Evolutionary conservation across 1,140 invertebrate genomes (phyloP).

Genomic region (Drosophila murphyi): DNA sequence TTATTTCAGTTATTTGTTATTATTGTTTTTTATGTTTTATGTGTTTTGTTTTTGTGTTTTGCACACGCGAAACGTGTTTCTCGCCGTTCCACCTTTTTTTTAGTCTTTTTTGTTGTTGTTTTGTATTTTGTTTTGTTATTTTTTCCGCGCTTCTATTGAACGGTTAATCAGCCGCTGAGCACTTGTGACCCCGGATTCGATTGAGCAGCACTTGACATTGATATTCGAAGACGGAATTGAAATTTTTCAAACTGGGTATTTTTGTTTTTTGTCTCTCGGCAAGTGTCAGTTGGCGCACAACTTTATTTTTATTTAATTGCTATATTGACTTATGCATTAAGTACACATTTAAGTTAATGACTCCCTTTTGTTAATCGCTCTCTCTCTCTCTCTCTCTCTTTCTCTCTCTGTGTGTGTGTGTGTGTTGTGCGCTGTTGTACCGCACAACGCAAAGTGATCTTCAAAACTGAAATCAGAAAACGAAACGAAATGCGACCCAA

Average conservation of each 20-base stretch:
- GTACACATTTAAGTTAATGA: slow-evolving; percentile 59
- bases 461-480: slow-evolving; percentile 72
- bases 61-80: slow-evolving; percentile 70
- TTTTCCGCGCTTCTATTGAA: slow-evolving; percentile 47
- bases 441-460: slow-evolving; percentile 65
- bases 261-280: slow-evolving; percentile 9
- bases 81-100: slow-evolving; percentile 60
- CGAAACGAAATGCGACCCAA: slow-evolving; percentile 45
- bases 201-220: slow-evolving; percentile 67
- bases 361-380: not conserved
- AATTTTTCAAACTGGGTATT: slow-evolving; percentile 2
- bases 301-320: slow-evolving; percentile 50
- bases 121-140: slow-evolving; percentile 48
- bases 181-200: slow-evolving; percentile 73
- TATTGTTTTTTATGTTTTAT: slow-evolving; percentile 39
- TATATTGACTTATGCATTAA: slow-evolving; percentile 61
- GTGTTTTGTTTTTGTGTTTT: slow-evolving; percentile 40
- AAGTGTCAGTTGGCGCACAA: slow-evolving; percentile 18
- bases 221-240: slow-evolving; percentile 39
- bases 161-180: slow-evolving; percentile 71
- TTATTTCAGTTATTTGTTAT: slow-evolving; percentile 63
- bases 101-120: slow-evolving; percentile 33
- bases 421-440: slow-evolving; percentile 9
- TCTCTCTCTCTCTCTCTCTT: slow-evolving; percentile 25
- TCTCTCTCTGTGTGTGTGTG: not conserved